Percentiles rank a stretch among this genome's conserved stretches.
Evolutionary conservation across 2,113 vertebrate species (phyloP).

Genomic region (Oryzias curvinotus): DNA sequence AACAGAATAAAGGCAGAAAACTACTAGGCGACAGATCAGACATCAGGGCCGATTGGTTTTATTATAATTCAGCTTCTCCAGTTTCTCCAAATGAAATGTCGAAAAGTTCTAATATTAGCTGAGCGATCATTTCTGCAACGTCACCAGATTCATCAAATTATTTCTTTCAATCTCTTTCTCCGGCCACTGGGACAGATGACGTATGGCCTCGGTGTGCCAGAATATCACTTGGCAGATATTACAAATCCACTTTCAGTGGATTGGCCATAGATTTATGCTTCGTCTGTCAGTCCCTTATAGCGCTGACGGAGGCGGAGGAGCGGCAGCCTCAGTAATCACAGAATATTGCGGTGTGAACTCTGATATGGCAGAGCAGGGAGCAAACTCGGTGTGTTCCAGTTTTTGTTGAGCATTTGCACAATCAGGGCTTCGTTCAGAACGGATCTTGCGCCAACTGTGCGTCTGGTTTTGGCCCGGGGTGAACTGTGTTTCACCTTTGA

Average conservation of each 20-base stretch:
- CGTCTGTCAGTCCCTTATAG: constrained; percentile 35
- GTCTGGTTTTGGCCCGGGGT: constrained; percentile 20
- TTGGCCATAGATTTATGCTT: constrained; percentile 65
- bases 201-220: constrained; percentile 27
- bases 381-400: constrained; percentile 1
- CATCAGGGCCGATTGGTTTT: too few species aligned
- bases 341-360: constrained; percentile 60
- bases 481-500: constrained; percentile 42
- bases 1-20: too few species aligned
- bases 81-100: constrained; percentile 6
- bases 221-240: constrained; percentile 56
- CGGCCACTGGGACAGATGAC: constrained; percentile 16
- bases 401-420: constrained; percentile 19
- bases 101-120: background rate
- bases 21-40: too few species aligned
- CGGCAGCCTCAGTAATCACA: constrained; percentile 52
- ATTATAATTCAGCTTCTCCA: too few species aligned
- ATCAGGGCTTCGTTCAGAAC: constrained; percentile 28
- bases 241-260: constrained; percentile 62
- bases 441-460: constrained; percentile 5
- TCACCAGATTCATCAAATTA: background rate
- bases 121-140: background rate
- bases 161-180: background rate
- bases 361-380: constrained; percentile 16
- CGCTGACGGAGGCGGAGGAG: constrained; percentile 59